Evolutionary conservation across 2,888 invertebrate species (phyloP), one percentile per base, ranked within the genome.

Genomic region (Macrosoma leucophasiata): DNA sequence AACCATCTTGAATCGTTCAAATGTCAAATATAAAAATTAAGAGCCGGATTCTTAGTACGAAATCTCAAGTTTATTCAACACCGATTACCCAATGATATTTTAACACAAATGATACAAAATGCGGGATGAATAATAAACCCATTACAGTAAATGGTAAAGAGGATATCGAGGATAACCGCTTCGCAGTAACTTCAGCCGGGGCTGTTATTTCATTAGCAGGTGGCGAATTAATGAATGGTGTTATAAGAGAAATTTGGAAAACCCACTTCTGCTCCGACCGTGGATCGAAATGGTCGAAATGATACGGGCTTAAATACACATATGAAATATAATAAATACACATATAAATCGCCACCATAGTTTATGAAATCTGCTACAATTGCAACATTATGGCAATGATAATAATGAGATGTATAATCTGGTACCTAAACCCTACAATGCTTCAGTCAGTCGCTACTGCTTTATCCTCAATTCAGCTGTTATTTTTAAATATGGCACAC

Each of bases 201-300:
- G 32, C 31, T 18, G 15, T 11, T 11, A n/a, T 17, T 3, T 8
- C 10, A 18, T 17, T 12, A 28, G 39, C 41, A 39, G 48, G 47
- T 48, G 44, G 47, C 45, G 44, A 52, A 47, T 52, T 62, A 58
- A 61, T 58, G 58, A 62, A 64, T 59, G 58, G 50, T n/a, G n/a
- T 62, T 58, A 41, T 36, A 24, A 29, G 24, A 29, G 20, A 29
- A 72, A 68, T 73, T 75, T 69, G 50, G 67, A 73, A 75, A 50
- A 60, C 41, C 56, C n/a, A n/a, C n/a, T n/a, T n/a, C 55, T 63
- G 66, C 68, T 63, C 54, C 50, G 59, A 62, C 70, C 66, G 65
- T 62, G 67, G 65, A 55, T 58, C 55, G 55, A 65, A 53, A 65
- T 69, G 62, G 50, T 56, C 50, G 43, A 18, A 35, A 36, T 36